phyloP scores from a whole-genome alignment of 1,140 invertebrate genomes.

The Cryptotermes secundus region DNA sequence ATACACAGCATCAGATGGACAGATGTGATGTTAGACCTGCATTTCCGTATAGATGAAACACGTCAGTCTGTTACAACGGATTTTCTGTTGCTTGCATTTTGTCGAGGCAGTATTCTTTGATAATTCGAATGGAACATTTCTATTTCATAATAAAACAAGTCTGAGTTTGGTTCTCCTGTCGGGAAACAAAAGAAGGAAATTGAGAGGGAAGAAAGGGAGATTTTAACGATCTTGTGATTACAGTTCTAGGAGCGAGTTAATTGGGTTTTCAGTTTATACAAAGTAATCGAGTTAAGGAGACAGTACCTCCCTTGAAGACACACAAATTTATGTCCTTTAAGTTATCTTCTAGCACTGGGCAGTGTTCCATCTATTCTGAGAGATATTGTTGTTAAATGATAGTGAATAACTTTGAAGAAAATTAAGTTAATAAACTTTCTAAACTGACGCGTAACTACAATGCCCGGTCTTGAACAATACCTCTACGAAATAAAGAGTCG shows the following conservation, averaged over 20 bases:
- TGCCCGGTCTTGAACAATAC: background rate
- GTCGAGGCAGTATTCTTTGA: no score
- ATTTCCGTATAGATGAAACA: no score
- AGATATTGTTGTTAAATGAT: background rate
- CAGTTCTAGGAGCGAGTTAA: background rate
- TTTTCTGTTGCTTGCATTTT: no score
- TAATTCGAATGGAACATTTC: background rate
- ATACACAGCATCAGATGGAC: no score
- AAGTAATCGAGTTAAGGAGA: background rate
- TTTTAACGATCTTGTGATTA: conserved; percentile 13
- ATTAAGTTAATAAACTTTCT: background rate
- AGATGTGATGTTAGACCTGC: no score
- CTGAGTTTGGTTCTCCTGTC: background rate
- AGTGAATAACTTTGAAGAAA: background rate
- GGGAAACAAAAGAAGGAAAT: background rate
- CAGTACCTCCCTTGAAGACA: background rate
- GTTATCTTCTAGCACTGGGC: background rate
- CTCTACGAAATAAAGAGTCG: background rate
- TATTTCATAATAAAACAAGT: background rate
- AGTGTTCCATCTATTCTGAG: background rate
- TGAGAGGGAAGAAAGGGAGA: background rate
- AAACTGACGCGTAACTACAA: background rate
- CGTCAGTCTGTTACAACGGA: no score
- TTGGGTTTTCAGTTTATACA: background rate
- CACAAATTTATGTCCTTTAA: background rate